These are phyloP conservation scores for Acrocephalus kingi DNA, from an alignment of 2,113 vertebrate species.

Conservation along the genomic window DNA sequence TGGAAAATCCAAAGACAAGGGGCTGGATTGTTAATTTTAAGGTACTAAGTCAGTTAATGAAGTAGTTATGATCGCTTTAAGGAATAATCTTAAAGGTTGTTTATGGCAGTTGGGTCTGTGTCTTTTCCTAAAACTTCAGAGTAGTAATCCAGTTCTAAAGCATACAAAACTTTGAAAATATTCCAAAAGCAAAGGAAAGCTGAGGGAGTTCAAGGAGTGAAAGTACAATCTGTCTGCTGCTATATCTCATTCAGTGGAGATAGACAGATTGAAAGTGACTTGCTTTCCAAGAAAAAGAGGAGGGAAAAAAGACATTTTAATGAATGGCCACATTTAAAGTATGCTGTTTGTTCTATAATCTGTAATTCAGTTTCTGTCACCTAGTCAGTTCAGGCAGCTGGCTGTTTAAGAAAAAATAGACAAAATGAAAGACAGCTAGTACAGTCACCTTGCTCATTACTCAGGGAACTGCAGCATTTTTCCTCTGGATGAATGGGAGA, in stretches of 20 bases:
- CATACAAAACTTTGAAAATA: neutral
- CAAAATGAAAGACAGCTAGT: neutral
- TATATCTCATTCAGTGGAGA: neutral
- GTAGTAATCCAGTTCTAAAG: neutral
- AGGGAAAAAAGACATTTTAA: neutral
- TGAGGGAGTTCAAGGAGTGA: neutral
- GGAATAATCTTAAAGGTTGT: neutral
- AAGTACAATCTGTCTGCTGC: neutral
- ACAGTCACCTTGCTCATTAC: neutral
- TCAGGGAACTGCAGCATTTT: neutral
- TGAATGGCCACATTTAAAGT: conserved; percentile 31
- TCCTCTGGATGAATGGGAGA: neutral
- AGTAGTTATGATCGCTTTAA: neutral
- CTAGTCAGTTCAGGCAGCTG: neutral
- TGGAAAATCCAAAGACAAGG: neutral
- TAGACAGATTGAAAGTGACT: neutral
- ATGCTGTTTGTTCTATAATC: conserved; percentile 1
- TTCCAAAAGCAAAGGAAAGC: conserved; percentile 20
- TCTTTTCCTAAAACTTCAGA: neutral
- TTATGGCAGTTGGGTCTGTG: neutral
- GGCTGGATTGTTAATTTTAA: neutral
- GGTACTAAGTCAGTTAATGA: neutral
- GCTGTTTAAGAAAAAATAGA: neutral
- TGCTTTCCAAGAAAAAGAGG: conserved; percentile 44
- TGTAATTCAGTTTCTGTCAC: conserved; percentile 19